Evolutionary conservation across 1,140 invertebrate genomes (phyloP), one percentile per base, ranked within the genome.

Genomic region (Bombus haemorrhoidalis): DNA sequence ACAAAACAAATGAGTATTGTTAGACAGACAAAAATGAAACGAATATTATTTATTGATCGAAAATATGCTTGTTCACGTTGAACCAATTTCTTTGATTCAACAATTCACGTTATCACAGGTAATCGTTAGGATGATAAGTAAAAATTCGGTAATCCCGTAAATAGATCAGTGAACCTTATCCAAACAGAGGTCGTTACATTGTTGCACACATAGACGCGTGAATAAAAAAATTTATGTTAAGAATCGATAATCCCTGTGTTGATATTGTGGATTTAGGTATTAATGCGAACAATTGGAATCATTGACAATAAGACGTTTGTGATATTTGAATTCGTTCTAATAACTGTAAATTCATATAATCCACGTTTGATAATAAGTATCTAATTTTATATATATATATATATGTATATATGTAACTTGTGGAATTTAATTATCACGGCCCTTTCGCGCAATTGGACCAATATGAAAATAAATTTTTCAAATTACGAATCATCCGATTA

Each of bases 121-220:
- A 62, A 62, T 77, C 18, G 28, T 53, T 32, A 28, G 2, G 28
- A 62, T 6, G 75, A 39, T 64, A 78, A 64, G 25, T 15, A 18
- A 39, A 12, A 37, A 66, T 79, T 79, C 6, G 39, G 22, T 25
- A 78, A 64, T 43, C 18, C n/a, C 32, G 32, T 66, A 78, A 66
- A 78, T 12, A 43, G n/a, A 78, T 78, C n/a, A 15, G 39, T 6
- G n/a, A 66, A 43, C 22, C 59, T 68, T 18, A 25, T 68, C 22
- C 39, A 64, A 78, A 78, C 18, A 66, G 41, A 79, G 41, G 62
- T 66, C 47, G 34, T 79, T 18, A n/a, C 13, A 68, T 78, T 41
- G 18, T 64, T 79, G 41, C 53, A 37, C 34, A 25, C 39, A 78
- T n/a, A 4, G n/a, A 32, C 25, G 18, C 18, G 37, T 43, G 37